Conservation (phyloP, 2,797 vertebrate genomes). For the Melanotaenia parkinsoni region DNA sequence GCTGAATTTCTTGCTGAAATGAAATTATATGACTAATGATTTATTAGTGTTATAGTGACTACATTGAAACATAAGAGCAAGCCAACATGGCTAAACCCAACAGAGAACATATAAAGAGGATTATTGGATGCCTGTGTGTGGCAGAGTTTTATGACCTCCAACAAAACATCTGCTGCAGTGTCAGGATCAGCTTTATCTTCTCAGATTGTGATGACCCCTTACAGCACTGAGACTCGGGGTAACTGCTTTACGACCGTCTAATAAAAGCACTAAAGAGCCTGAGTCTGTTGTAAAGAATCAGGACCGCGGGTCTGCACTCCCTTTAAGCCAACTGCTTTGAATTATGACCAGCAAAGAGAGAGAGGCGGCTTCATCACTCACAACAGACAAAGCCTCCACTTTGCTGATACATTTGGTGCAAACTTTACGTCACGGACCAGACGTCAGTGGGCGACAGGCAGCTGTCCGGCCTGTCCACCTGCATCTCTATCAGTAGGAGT, state of each 20-base stretch:
- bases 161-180: slow-evolving; percentile 48
- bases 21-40: too few relatives aligned
- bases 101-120: background rate
- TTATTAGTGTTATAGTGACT: too few relatives aligned
- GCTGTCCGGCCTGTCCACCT: slow-evolving; percentile 60
- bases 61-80: too few relatives aligned
- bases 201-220: slow-evolving; percentile 28
- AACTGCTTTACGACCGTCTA: slow-evolving; percentile 41
- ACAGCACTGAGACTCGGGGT: background rate
- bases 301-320: slow-evolving; percentile 5
- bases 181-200: slow-evolving; percentile 14
- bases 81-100: background rate
- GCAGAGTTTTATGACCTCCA: slow-evolving; percentile 20
- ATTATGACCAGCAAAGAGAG: slow-evolving; percentile 1
- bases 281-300: background rate
- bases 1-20: too few relatives aligned
- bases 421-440: slow-evolving; percentile 50
- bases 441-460: slow-evolving; percentile 39
- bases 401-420: slow-evolving; percentile 20
- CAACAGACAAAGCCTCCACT: slow-evolving; percentile 30
- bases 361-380: slow-evolving; percentile 21
- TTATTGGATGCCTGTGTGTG: background rate
- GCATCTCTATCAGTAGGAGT: slow-evolving; percentile 54
- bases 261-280: slow-evolving; percentile 47
- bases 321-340: slow-evolving; percentile 35